Conservation (phyloP, 1,140 invertebrate genomes). For the Listronotus oregonensis region DNA sequence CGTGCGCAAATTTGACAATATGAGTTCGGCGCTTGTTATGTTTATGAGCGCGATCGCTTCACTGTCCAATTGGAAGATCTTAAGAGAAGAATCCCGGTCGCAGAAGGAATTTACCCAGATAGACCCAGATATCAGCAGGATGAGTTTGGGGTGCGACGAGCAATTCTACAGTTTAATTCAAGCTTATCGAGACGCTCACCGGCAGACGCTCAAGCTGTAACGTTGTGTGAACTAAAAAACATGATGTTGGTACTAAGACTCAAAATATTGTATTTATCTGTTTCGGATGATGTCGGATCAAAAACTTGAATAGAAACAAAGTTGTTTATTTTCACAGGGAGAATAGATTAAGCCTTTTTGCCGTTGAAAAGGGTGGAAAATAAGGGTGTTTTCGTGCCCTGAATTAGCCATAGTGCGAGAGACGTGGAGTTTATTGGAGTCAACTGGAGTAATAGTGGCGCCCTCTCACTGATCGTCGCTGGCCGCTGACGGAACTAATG, state of each 20-base stretch:
- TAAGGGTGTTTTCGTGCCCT: no score
- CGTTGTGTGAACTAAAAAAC: neutral
- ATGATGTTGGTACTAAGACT: slow-evolving; percentile 1
- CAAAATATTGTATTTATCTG: neutral
- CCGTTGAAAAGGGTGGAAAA: no score
- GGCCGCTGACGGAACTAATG: no score
- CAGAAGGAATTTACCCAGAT: slow-evolving; percentile 1
- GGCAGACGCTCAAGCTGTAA: slow-evolving; percentile 1
- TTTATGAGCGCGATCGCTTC: slow-evolving; percentile 1
- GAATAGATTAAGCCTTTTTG: no score
- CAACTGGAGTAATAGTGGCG: no score
- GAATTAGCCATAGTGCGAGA: no score
- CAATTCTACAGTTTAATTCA: slow-evolving; percentile 1
- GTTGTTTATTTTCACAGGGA: no score
- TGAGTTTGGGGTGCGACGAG: slow-evolving; percentile 1
- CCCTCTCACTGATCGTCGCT: no score
- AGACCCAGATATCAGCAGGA: slow-evolving; percentile 1
- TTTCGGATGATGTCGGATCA: no score
- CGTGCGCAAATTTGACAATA: neutral
- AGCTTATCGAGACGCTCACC: slow-evolving; percentile 1
- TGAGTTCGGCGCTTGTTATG: slow-evolving; percentile 1
- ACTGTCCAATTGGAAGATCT: slow-evolving; percentile 1
- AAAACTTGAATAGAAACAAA: no score
- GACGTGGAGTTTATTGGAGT: no score
- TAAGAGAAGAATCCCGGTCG: slow-evolving; percentile 1